Base-by-base conservation (phyloP, 2,113 vertebrate species). In the Anarhynchus alexandrinus region DNA sequence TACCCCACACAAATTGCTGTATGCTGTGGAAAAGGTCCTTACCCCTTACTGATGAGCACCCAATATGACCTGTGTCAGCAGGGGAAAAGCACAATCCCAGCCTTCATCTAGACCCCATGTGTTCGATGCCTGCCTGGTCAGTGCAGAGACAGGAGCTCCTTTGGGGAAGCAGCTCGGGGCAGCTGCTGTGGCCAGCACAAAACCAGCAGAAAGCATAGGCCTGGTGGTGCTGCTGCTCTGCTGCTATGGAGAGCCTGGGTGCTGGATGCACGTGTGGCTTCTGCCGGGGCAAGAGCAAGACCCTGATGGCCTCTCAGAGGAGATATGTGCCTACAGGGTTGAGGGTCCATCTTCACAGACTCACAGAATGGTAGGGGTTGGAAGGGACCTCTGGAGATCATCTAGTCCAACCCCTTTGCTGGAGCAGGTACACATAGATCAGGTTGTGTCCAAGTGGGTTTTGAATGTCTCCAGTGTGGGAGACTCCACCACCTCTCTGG, bases 41-140 rank as follows among this genome's bases (percentile, higher is more conserved):
- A n/a, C 52, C 17, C 45, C n/a, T 54, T 43, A 19, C 34, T 29
- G 16, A 22, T 3, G 27, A 67, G 23, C 8, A 30, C 23, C 42
- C 29, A 19, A 1, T 9, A 15, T 5, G 11, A 15, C 5, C 52
- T 38, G 21, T 3, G 2, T 36, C 3, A 71, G 45, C 40, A 11
- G 0, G 2, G n/a, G 18, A 34, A 30, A n/a, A 65, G 16, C 17
- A 16, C 70, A 51, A 8, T 10, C 15, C 38, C 43, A 59, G 30
- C 0, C 4, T 64, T 32, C 7, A 27, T 11, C 17, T 5, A 18
- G n/a, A 19, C 23, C 23, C 1, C 0, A 1, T 10, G 38, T 1
- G 5, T 61, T 66, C 2, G 6, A 6, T 2, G 1, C 17, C 10
- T 42, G 2, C 0, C 0, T 19, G 25, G 45, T 66, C 0, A 0